Percentiles rank a stretch among this genome's conserved stretches.
Evolutionary conservation across 2,113 vertebrate genomes (phyloP).

Genomic region (Hippolais icterina): DNA sequence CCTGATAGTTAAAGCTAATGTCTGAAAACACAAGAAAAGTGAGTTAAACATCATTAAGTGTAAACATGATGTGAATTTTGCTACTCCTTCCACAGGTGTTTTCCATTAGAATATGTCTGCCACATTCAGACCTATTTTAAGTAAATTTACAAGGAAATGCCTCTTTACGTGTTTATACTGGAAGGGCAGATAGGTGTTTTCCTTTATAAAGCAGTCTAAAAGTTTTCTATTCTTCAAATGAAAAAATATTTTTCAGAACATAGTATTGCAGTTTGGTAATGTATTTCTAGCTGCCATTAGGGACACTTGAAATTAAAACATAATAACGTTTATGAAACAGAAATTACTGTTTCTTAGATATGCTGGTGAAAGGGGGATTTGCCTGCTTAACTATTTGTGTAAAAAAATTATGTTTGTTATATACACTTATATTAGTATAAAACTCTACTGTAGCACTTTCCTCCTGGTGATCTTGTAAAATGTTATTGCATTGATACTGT

Average conservation of each 20-base stretch:
- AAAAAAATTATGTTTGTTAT: background rate
- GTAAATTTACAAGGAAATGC: conserved; percentile 52
- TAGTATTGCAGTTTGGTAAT: conserved; percentile 12
- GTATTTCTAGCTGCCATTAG: background rate
- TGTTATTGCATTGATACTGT: background rate
- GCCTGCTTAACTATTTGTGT: background rate
- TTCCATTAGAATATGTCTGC: conserved; percentile 52
- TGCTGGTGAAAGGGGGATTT: background rate
- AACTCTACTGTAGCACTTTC: background rate
- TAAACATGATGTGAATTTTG: conserved; percentile 7
- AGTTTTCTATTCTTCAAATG: conserved; percentile 29
- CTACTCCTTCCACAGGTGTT: conserved; percentile 21
- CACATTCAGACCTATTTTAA: conserved; percentile 40
- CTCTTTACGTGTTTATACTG: conserved; percentile 43
- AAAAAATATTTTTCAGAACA: conserved; percentile 37
- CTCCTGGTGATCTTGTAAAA: background rate
- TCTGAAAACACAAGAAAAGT: background rate
- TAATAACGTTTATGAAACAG: background rate
- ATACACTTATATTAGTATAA: background rate
- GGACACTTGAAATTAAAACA: background rate
- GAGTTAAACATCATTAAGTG: background rate
- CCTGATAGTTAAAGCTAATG: background rate
- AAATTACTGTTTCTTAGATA: background rate
- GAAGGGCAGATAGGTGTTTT: conserved; percentile 17
- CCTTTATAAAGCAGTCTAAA: conserved; percentile 2